Base-by-base conservation (phyloP, 2,888 invertebrate genomes). In the Trimorus sp. region DNA sequence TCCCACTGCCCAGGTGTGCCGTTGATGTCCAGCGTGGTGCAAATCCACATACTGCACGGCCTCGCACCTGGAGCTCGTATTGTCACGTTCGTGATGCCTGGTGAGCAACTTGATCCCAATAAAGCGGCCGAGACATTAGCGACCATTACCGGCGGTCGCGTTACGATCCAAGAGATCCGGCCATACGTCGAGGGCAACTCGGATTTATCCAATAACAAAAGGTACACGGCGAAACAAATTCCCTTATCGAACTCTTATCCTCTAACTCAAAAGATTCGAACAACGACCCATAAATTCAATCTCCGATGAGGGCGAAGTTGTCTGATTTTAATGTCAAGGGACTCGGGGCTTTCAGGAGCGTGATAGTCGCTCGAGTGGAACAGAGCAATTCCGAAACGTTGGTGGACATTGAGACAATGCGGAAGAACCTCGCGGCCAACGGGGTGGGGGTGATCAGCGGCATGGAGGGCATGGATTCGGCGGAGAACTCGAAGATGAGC, bases 11-110 rank as follows among this genome's bases (percentile, higher is more conserved):
- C 86, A 92, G 93, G 98, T 0, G 94, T 96, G 1, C 98, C 98
- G 1, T 95, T 95, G 89, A 92, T 95, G 75, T 95, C 93, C 84
- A 94, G 95, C 15, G 95, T 95, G 45, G 95, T 96, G 12, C 94
- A 94, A 75, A 95, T 98, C 7, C 94, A 95, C 86, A 83, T 86
- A 54, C 73, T 85, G 82, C 36, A 84, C 54, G 88, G 86, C 40
- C 66, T 85, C 95, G 92, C 96, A 96, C 65, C 95, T 96, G 83
- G 97, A 79, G 95, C 95, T 7, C 93, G 96, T 75, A 95, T 95
- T 48, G 95, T 97, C 92, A 94, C 95, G 15, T 97, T 97, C 90
- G 95, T 97, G 78, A 95, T 97, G 49, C 96, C 97, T 5, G 96
- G 96, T 59, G 93, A 93, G 68, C 95, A 96, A 90, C 95, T 95